Base-by-base conservation (phyloP, 2,797 vertebrate species). In the Mastacembelus armatus region DNA sequence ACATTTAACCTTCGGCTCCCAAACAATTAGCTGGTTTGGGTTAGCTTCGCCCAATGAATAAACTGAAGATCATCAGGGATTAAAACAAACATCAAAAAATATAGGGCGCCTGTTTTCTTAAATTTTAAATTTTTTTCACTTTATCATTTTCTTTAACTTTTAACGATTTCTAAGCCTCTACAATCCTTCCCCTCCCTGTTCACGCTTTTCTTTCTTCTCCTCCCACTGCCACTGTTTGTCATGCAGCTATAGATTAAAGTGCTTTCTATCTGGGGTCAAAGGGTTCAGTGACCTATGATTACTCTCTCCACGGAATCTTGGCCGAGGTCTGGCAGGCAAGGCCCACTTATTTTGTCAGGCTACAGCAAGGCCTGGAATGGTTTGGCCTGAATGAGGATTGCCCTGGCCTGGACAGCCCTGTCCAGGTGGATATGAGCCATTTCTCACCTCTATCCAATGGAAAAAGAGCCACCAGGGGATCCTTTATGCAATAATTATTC, bases 341-440 rank as follows among this genome's bases (percentile, higher is more conserved):
- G 50, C 60, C 58, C 4, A 3, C 29, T 64, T 77, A 80, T 79
- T 85, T 81, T 81, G 77, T 71, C 75, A 44, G 29, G 36, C 60
- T 61, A 70, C 16, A 67, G 47, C 49, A 27, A 9, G 51, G 35
- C 66, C 54, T 59, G 66, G 21, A 62, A 47, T 2, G 58, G 54
- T 70, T 57, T 57, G 27, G 58, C 65, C 42, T 38, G 27, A 38
- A 49, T 47, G 42, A 54, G 47, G 24, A 49, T 45, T 80, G 76
- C 65, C 56, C 45, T 57, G 67, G 65, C 26, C 49, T 52, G 66
- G 60, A 62, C 39, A 56, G 21, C n/a, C 47, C 29, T 22, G 35
- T 72, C 80, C 84, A 86, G 80, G 80, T 88, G 86, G 84, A 86
- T 43, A 36, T 33, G 40, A 69, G 80, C 78, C 69, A 85, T 88